phyloP scores from a whole-genome alignment of 2,888 invertebrate species.

The Lasioglossum villosulum region DNA sequence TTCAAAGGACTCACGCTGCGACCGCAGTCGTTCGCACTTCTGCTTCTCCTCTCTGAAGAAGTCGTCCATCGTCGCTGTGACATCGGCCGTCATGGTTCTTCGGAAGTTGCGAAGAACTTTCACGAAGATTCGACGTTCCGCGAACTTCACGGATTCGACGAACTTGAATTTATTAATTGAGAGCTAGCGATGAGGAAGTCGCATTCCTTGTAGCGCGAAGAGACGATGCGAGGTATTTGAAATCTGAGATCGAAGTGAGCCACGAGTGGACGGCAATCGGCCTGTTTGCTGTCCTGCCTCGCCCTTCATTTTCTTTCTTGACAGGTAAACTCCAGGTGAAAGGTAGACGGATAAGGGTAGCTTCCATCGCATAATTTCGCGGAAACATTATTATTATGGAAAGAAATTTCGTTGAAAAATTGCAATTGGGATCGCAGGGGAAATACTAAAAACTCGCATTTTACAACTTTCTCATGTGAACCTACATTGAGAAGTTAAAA shows the following conservation, averaged over 20 bases:
- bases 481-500: no score
- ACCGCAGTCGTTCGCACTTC: constrained; percentile 57
- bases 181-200: neutral
- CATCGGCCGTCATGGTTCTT: constrained; percentile 27
- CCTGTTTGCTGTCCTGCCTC: constrained; percentile 39
- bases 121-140: no score
- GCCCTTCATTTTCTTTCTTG: constrained; percentile 16
- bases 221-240: constrained; percentile 31
- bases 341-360: constrained; percentile 10
- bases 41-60: constrained; percentile 60
- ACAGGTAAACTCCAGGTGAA: constrained; percentile 3
- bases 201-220: neutral
- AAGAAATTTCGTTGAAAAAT: no score
- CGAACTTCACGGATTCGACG: neutral
- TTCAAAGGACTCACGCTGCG: constrained; percentile 53
- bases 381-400: no score
- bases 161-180: neutral
- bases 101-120: neutral
- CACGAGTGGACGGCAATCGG: constrained; percentile 2
- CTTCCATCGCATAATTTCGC: neutral
- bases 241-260: constrained; percentile 44
- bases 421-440: no score
- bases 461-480: no score
- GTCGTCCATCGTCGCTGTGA: constrained; percentile 15
- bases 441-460: no score